Percentiles rank a stretch among this genome's conserved stretches.
Evolutionary conservation across 2,797 vertebrate genomes (phyloP).

Genomic region (Sebastolobus altivelis): DNA sequence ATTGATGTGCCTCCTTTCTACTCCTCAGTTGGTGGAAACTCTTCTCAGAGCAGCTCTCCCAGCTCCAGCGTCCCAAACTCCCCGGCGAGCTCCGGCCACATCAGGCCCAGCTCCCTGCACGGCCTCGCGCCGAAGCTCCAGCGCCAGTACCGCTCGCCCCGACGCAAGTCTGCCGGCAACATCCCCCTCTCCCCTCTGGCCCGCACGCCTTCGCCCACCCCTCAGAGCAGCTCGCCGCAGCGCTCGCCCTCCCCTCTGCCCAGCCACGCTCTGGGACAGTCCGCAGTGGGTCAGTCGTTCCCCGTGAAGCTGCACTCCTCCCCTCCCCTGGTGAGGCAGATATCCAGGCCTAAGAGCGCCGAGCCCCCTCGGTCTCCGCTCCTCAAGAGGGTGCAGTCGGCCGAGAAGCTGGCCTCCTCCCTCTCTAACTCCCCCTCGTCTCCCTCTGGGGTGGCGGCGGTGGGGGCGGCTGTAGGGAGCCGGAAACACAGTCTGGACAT

Average conservation of each 20-base stretch:
- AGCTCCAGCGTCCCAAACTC: constrained; percentile 97
- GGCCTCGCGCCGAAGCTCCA: constrained; percentile 97
- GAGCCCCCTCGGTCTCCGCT: constrained; percentile 95
- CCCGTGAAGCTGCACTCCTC: constrained; percentile 95
- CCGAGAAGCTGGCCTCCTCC: constrained; percentile 92
- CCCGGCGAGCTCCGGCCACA: constrained; percentile 94
- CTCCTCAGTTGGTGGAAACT: constrained; percentile 89
- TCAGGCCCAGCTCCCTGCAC: constrained; percentile 95
- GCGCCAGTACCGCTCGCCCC: constrained; percentile 94
- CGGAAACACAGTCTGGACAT: constrained; percentile 95
- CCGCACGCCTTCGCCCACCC: constrained; percentile 95
- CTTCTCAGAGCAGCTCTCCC: constrained; percentile 97
- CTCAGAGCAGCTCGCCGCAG: constrained; percentile 93
- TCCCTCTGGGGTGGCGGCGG: constrained; percentile 59
- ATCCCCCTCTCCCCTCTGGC: constrained; percentile 96
- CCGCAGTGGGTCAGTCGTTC: constrained; percentile 86
- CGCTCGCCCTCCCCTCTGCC: constrained; percentile 94
- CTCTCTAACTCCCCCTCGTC: constrained; percentile 82
- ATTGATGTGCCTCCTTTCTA: not conserved
- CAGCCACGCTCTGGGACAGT: constrained; percentile 84
- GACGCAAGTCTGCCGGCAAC: constrained; percentile 96
- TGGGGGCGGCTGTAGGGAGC: constrained; percentile 61
- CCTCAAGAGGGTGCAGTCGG: constrained; percentile 95
- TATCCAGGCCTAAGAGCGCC: constrained; percentile 94
- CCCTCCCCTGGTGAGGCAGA: constrained; percentile 92